Evolutionary conservation across 2,113 vertebrate species (phyloP).

Genomic region (Rhinopithecus roxellana): DNA sequence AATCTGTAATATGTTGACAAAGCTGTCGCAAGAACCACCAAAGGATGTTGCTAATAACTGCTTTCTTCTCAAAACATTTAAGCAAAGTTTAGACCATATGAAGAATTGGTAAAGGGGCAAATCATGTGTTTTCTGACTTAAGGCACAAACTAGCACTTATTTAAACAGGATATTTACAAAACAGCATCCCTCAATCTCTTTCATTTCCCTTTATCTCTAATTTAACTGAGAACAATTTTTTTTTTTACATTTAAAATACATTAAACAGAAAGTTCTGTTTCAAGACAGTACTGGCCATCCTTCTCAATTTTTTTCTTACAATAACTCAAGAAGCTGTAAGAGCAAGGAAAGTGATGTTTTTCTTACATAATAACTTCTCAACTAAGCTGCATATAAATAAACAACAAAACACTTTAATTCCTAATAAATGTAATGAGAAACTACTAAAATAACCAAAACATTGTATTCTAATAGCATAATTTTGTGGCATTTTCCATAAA

Average conservation of each 20-base stretch:
- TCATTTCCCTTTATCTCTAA: not conserved
- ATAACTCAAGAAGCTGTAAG: conserved; percentile 6
- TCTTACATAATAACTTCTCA: not conserved
- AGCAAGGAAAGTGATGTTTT: not conserved
- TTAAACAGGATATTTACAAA: conserved; percentile 1
- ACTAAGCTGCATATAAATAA: not conserved
- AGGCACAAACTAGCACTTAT: not conserved
- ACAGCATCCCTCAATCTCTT: not conserved
- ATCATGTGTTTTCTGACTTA: not conserved
- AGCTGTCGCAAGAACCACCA: not conserved
- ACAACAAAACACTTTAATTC: conserved; percentile 13
- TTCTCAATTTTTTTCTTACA: conserved; percentile 13
- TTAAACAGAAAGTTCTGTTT: conserved; percentile 28
- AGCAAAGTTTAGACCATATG: not conserved
- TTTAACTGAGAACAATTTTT: not conserved
- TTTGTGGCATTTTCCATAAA: conserved; percentile 25
- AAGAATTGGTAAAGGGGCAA: not conserved
- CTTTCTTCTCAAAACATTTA: not conserved
- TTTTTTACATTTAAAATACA: not conserved
- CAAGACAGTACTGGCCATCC: not conserved
- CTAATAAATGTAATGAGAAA: conserved; percentile 18
- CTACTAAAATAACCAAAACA: not conserved
- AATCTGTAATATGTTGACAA: not conserved
- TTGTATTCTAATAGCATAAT: not conserved
- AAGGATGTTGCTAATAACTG: not conserved